Percentiles rank a stretch among this genome's conserved stretches.
Conservation (phyloP, 2,113 vertebrate species). For the Rhabdomys dilectus region DNA sequence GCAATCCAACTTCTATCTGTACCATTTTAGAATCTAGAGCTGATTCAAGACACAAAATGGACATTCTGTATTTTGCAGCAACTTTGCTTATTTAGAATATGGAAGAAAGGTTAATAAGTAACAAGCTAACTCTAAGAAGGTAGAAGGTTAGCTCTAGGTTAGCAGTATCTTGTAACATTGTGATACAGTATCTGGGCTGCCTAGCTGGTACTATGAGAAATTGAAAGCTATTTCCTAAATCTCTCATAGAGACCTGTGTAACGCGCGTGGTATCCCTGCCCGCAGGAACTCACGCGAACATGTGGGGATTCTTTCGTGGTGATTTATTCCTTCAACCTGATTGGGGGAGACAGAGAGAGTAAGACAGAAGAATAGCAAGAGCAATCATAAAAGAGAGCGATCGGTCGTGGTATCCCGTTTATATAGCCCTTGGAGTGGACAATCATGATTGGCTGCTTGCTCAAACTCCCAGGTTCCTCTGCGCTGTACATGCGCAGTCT, state of each 20-base stretch:
- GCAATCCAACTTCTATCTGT: not conserved
- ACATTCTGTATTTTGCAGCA: not conserved
- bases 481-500: too few species aligned
- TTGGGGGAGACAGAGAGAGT: too few species aligned
- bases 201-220: conserved; percentile 29
- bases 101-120: not conserved
- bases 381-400: too few species aligned
- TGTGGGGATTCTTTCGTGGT: too few species aligned
- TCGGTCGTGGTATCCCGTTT: too few species aligned
- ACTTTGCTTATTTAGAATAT: not conserved
- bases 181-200: not conserved
- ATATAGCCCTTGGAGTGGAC: too few species aligned
- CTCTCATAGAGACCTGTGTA: conserved; percentile 31
- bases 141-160: not conserved
- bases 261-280: too few species aligned
- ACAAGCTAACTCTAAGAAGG: not conserved
- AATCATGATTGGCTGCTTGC: too few species aligned
- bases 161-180: conserved; percentile 9
- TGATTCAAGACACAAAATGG: conserved; percentile 1
- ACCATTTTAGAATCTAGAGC: not conserved
- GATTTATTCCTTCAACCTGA: too few species aligned
- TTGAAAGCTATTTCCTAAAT: conserved; percentile 59
- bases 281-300: too few species aligned
- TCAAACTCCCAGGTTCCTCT: too few species aligned
- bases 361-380: too few species aligned